Evolutionary conservation across 2,113 vertebrate species (phyloP).

Genomic region (Galemys pyrenaicus): DNA sequence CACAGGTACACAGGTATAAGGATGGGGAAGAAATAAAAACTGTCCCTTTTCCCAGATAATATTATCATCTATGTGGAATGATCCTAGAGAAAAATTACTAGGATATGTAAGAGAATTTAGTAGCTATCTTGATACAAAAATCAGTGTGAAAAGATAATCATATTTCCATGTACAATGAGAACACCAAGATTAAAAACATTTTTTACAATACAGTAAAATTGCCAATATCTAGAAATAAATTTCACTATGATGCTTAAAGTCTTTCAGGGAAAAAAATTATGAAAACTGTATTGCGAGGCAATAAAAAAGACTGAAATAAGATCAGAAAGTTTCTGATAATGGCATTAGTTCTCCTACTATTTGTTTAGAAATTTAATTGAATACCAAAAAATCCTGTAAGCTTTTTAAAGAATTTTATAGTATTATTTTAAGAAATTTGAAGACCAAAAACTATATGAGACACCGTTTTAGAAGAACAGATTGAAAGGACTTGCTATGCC

Average conservation of each 20-base stretch:
- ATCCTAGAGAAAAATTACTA: conserved; percentile 10
- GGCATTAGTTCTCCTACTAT: not conserved
- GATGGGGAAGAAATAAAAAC: not conserved
- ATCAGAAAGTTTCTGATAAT: not conserved
- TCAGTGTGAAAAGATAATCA: not conserved
- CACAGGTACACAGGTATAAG: not conserved
- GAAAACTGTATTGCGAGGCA: not conserved
- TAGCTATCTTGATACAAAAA: not conserved
- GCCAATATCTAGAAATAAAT: not conserved
- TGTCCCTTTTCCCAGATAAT: not conserved
- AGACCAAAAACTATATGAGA: not conserved
- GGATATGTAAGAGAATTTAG: conserved; percentile 16
- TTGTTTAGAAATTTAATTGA: not conserved
- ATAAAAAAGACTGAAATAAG: conserved; percentile 31
- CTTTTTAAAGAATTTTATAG: not conserved
- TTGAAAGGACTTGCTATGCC: not conserved
- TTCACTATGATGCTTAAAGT: not conserved
- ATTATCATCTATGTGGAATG: not conserved
- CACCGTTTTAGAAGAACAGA: not conserved
- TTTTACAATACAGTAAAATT: not conserved
- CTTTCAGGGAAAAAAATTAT: not conserved
- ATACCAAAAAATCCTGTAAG: not conserved
- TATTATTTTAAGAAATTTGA: not conserved
- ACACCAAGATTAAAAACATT: not conserved
- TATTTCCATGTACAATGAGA: not conserved